phyloP scores from a whole-genome alignment of 1,140 invertebrate species.

The Plectrocnemia conspersa region DNA sequence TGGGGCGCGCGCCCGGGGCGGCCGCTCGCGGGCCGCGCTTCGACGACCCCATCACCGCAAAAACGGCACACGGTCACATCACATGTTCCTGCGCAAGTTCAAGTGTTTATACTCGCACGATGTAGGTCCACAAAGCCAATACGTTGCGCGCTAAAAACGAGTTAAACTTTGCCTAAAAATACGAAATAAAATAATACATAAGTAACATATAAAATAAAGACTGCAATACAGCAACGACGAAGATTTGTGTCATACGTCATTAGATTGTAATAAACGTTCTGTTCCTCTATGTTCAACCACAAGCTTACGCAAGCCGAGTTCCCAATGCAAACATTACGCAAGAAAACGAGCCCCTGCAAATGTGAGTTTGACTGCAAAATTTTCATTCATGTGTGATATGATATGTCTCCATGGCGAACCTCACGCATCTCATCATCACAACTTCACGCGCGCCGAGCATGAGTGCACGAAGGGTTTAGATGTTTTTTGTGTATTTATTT shows the following conservation, averaged over 20 bases:
- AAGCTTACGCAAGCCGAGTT: constrained; percentile 39
- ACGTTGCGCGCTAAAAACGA: not conserved
- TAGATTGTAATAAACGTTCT: not conserved
- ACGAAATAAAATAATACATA: not conserved
- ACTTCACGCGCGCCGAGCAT: no score
- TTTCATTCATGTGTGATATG: not conserved
- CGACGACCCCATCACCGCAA: not conserved
- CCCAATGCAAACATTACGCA: constrained; percentile 80
- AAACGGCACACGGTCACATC: not conserved
- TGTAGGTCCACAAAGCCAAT: constrained; percentile 26
- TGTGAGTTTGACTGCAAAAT: constrained; percentile 63
- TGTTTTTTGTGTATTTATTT: no score
- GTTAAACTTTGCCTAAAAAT: not conserved
- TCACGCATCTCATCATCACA: not conserved
- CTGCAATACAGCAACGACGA: no score
- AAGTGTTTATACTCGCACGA: constrained; percentile 34
- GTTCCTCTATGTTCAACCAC: constrained; percentile 34
- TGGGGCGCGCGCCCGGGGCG: constrained; percentile 8
- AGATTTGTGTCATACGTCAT: constrained; percentile 25
- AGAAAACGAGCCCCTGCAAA: constrained; percentile 84
- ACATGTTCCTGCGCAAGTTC: constrained; percentile 34
- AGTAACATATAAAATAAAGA: no score
- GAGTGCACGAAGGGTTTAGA: no score
- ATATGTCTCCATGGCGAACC: not conserved
- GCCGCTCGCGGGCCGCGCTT: not conserved